Evolutionary conservation across 2,797 vertebrate species (phyloP).

Genomic region (Halcyon leucocephala): DNA sequence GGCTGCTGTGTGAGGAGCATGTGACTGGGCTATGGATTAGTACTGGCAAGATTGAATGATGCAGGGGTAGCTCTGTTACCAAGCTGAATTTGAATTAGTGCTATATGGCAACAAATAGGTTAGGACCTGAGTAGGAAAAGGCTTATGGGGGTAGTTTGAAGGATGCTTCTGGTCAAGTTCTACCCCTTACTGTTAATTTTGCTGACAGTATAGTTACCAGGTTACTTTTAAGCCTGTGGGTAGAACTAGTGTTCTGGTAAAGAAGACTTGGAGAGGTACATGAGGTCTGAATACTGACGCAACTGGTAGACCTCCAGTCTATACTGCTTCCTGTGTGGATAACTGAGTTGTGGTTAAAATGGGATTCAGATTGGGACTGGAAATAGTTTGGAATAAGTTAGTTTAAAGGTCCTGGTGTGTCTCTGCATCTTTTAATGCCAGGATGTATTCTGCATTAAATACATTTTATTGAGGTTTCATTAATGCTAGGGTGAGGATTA

Average conservation of each 20-base stretch:
- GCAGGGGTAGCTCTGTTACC: background rate
- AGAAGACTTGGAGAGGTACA: background rate
- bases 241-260: background rate
- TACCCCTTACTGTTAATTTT: background rate
- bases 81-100: background rate
- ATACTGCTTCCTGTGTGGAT: rapidly evolving
- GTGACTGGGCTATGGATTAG: background rate
- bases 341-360: background rate
- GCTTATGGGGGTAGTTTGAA: background rate
- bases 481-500: background rate
- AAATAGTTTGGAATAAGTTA: background rate
- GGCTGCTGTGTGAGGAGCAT: background rate
- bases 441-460: background rate
- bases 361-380: background rate
- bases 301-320: background rate
- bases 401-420: background rate
- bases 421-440: background rate
- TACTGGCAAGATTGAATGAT: background rate
- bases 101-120: background rate
- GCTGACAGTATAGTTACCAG: background rate
- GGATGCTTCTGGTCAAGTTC: background rate
- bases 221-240: background rate
- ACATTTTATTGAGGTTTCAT: background rate
- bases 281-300: background rate
- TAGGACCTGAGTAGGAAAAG: background rate